Conservation (phyloP, 1,140 invertebrate genomes). For the Drosophila erecta region DNA sequence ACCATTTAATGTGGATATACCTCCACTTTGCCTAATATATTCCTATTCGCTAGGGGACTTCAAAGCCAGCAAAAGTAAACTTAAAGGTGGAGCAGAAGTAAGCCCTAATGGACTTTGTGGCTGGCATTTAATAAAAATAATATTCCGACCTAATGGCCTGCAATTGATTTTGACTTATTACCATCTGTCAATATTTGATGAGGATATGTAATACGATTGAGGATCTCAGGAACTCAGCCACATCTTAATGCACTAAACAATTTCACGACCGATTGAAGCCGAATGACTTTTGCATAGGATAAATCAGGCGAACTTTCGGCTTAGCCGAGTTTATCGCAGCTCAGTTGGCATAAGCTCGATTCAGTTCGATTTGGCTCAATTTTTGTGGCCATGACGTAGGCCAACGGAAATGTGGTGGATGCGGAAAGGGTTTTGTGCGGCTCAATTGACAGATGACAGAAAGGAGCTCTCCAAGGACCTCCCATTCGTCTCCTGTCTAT, state of each 20-base stretch:
- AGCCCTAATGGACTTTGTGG: background rate
- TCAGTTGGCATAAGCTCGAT: conserved; percentile 26
- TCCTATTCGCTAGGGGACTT: background rate
- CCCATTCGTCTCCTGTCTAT: conserved; percentile 5
- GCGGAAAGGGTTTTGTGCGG: conserved; percentile 20
- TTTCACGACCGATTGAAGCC: conserved; percentile 68
- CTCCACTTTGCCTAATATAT: no score
- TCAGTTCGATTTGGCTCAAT: conserved; percentile 18
- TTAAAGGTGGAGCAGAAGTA: background rate
- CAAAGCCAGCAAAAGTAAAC: background rate
- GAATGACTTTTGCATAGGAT: conserved; percentile 59
- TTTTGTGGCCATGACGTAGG: background rate
- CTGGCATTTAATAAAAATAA: background rate
- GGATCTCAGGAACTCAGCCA: no score
- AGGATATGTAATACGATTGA: conserved; percentile 30
- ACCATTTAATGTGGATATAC: background rate
- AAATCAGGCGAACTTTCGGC: conserved; percentile 44
- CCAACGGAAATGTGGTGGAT: background rate
- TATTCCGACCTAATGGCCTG: conserved; percentile 24
- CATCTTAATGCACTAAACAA: conserved; percentile 61
- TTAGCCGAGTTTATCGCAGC: conserved; percentile 36
- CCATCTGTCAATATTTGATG: conserved; percentile 47
- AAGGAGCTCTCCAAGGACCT: background rate
- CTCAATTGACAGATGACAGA: conserved; percentile 33
- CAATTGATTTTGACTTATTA: conserved; percentile 65